A percentile compares a stretch with the other conserved stretches of the same genome.
Evolutionary conservation across 2,888 invertebrate genomes (phyloP).

Genomic region (Andrena chrysosceles): DNA sequence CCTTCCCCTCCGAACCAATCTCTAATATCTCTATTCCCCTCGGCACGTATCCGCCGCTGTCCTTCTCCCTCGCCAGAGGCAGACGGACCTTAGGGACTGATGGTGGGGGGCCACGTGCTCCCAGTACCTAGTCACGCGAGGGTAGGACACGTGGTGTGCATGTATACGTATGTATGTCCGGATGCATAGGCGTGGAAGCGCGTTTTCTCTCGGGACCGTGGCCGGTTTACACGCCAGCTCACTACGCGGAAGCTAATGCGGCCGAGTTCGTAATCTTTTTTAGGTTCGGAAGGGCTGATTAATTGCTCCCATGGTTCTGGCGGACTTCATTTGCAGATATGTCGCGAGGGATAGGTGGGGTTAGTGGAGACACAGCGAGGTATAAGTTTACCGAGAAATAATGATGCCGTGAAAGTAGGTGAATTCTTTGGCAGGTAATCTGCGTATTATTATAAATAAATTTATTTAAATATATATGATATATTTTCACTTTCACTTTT

Average conservation of each 20-base stretch:
- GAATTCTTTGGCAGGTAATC: too few relatives aligned
- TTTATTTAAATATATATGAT: too few relatives aligned
- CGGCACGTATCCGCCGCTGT: not conserved
- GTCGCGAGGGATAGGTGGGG: too few relatives aligned
- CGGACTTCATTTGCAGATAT: too few relatives aligned
- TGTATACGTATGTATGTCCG: conserved; percentile 56
- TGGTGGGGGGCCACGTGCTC: conserved; percentile 76
- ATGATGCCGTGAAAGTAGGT: too few relatives aligned
- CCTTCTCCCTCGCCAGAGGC: conserved; percentile 25
- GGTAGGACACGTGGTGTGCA: conserved; percentile 69
- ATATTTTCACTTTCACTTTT: too few relatives aligned
- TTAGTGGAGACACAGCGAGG: too few relatives aligned
- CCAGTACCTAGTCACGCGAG: conserved; percentile 70
- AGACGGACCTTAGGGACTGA: conserved; percentile 39
- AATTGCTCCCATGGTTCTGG: too few relatives aligned
- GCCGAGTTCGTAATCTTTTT: not conserved
- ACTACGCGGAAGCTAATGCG: not conserved
- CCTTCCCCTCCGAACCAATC: not conserved
- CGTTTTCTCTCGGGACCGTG: conserved; percentile 20
- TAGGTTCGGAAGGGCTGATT: not conserved
- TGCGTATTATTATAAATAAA: too few relatives aligned
- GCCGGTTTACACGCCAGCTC: not conserved
- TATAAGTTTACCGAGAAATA: too few relatives aligned
- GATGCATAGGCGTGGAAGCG: conserved; percentile 62
- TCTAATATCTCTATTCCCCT: not conserved